Conservation (phyloP, 2,888 invertebrate genomes). For the Callyntrura sp. region DNA sequence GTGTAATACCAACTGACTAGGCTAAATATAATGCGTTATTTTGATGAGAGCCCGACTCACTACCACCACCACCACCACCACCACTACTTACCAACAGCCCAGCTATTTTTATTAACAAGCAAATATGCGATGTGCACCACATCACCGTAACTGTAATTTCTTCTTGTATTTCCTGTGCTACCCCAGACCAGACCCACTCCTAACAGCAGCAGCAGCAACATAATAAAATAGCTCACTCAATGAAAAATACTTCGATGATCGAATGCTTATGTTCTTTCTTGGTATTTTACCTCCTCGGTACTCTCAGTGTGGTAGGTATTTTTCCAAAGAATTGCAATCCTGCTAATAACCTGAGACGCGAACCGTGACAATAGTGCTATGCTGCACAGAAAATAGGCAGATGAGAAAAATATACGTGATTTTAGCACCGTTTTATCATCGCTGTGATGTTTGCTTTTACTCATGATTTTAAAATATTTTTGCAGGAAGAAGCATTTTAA, state of each 20-base stretch:
- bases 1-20: constrained; percentile 28
- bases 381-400: no score
- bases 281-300: no score
- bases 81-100: constrained; percentile 16
- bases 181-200: constrained; percentile 7
- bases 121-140: constrained; percentile 51
- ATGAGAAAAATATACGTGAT: no score
- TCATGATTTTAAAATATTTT: not conserved
- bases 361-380: no score
- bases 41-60: no score
- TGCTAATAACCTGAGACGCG: not conserved
- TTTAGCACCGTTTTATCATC: constrained; percentile 15
- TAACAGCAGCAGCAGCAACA: not conserved
- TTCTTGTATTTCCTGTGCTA: constrained; percentile 66
- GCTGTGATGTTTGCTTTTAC: constrained; percentile 48
- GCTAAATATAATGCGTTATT: constrained; percentile 35
- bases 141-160: constrained; percentile 69
- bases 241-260: not conserved
- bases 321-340: constrained; percentile 42
- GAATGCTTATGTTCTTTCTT: not conserved
- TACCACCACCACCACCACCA: not conserved
- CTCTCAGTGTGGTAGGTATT: not conserved
- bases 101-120: constrained; percentile 48
- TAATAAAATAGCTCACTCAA: constrained; percentile 27
- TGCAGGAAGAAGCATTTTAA: not conserved